These are phyloP conservation scores for Chaenogobius annularis DNA, from an alignment of 2,113 vertebrate genomes.

Conservation along the genomic window DNA sequence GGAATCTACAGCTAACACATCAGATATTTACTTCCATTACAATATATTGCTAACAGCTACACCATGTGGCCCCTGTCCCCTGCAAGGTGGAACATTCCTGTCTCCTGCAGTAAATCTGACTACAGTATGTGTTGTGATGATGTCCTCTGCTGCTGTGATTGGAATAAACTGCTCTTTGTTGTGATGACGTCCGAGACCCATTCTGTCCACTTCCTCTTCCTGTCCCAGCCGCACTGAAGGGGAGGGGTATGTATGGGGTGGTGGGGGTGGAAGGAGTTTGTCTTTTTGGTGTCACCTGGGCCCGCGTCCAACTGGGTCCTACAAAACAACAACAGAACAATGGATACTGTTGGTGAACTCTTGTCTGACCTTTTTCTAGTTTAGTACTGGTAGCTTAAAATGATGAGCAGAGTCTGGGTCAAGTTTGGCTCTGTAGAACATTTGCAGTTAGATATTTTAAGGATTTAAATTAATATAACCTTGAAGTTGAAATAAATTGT, in stretches of 20 bases:
- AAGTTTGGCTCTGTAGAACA: conserved; percentile 1
- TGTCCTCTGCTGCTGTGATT: conserved; percentile 4
- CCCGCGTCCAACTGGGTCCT: conserved; percentile 23
- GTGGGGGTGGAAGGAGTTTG: conserved; percentile 41
- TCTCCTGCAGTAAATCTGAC: conserved; percentile 5
- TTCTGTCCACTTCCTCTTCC: conserved; percentile 66
- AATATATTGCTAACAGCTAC: not conserved
- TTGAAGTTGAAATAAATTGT: too few relatives aligned
- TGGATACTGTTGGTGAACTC: conserved; percentile 13
- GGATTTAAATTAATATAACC: too few relatives aligned
- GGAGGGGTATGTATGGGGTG: not conserved
- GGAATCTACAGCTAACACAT: not conserved
- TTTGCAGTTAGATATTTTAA: not conserved
- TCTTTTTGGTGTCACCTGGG: conserved; percentile 41
- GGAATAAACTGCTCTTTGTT: conserved; percentile 42
- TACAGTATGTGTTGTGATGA: not conserved
- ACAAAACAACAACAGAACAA: conserved; percentile 23
- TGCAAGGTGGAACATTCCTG: conserved; percentile 4
- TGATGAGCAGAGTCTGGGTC: conserved; percentile 12
- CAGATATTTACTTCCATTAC: not conserved
- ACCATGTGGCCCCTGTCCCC: not conserved
- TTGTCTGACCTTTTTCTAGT: conserved; percentile 8
- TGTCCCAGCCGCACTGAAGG: conserved; percentile 23
- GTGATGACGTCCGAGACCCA: conserved; percentile 55
- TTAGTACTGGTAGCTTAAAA: not conserved